Conservation (phyloP, 2,113 vertebrate species). For the Ochotona princeps region DNA sequence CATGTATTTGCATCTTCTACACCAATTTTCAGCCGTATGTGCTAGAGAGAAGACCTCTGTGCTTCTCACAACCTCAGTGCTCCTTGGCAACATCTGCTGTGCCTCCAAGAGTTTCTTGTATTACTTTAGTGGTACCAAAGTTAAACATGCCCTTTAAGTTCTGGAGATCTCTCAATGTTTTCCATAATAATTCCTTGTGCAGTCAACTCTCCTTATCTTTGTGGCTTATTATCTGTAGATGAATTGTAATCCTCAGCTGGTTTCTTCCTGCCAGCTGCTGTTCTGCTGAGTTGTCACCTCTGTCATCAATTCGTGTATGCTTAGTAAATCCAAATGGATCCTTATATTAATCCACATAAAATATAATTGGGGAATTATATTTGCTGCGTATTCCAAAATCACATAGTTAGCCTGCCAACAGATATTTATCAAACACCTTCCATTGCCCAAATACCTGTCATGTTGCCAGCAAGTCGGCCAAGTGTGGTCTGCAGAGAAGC, state of each 20-base stretch:
- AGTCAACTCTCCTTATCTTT: background rate
- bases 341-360: conserved; percentile 26
- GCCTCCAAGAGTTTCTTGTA: background rate
- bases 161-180: background rate
- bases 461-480: background rate
- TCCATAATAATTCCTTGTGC: background rate
- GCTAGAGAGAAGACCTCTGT: background rate
- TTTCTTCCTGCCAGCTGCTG: background rate
- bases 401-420: background rate
- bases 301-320: background rate
- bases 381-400: conserved; percentile 7
- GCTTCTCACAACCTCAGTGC: background rate
- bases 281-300: conserved; percentile 9
- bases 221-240: background rate
- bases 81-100: background rate
- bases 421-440: background rate
- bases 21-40: background rate
- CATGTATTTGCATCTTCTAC: background rate
- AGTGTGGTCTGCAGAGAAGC: background rate
- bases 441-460: background rate
- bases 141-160: background rate
- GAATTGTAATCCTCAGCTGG: background rate
- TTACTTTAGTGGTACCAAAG: background rate
- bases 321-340: conserved; percentile 36
- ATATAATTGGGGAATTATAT: background rate